Percentiles rank a stretch among this genome's conserved stretches.
phyloP scores from a whole-genome alignment of 2,888 invertebrate species.

The Sinhomidia bicolor region DNA sequence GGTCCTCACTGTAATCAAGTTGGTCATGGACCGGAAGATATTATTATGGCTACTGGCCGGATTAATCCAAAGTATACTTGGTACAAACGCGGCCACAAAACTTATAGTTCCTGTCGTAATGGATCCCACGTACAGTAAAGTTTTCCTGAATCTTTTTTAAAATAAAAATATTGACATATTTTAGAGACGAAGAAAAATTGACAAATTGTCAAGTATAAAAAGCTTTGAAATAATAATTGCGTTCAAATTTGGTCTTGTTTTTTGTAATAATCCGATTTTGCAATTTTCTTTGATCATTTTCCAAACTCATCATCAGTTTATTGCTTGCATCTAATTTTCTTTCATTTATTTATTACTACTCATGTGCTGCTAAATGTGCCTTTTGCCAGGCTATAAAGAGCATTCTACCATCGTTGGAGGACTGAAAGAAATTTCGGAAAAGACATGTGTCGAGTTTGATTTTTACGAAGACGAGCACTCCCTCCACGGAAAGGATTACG shows the following conservation, averaged over 20 bases:
- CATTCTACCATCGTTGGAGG: constrained; percentile 74
- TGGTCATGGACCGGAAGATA: constrained; percentile 73
- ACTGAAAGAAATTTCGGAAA: constrained; percentile 73
- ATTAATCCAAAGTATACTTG: constrained; percentile 77
- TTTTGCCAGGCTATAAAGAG: constrained; percentile 74
- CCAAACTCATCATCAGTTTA: constrained; percentile 12
- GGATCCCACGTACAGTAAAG: constrained; percentile 77
- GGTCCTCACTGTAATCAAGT: constrained; percentile 73
- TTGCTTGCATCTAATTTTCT: background rate
- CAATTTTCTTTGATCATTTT: too few species aligned
- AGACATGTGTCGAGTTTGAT: constrained; percentile 77
- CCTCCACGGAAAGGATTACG: constrained; percentile 65
- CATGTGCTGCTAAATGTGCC: background rate
- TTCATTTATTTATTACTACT: background rate
- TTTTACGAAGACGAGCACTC: constrained; percentile 70
- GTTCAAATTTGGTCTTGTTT: too few species aligned
- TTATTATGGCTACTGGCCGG: constrained; percentile 73
- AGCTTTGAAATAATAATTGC: background rate
- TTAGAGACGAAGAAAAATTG: background rate
- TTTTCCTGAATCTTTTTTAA: constrained; percentile 37
- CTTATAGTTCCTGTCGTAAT: constrained; percentile 76
- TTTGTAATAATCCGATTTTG: too few species aligned
- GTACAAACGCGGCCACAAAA: constrained; percentile 73
- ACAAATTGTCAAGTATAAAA: background rate
- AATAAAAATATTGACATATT: too few species aligned